Base-by-base conservation (phyloP, 2,113 vertebrate genomes). In the Callaeas wilsoni region DNA sequence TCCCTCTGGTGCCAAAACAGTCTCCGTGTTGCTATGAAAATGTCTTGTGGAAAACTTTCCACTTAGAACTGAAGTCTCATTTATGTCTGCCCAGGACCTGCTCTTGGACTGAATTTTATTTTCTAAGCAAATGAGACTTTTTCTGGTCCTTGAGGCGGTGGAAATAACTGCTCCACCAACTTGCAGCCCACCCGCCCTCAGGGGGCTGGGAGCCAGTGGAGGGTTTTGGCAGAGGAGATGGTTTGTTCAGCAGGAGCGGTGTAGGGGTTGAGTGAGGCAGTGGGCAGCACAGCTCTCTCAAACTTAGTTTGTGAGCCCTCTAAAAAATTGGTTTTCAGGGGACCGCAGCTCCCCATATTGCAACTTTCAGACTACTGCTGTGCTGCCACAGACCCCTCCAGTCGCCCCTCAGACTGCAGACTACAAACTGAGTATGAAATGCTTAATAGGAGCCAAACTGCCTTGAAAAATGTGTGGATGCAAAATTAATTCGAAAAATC, bases 11-110 rank as follows among this genome's bases (percentile, higher is more conserved):
- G 69, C 81, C 81, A 26, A 49, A 70, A 44, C 4, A 1, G n/a
- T 53, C 84, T 64, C 60, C 0, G 0, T 33, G 44, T 80, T 80
- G 59, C 78, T 88, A 13, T 55, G 79, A 88, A 92, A 88, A 84
- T 25, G 50, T 75, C 84, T 93, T 23, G 53, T 75, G 81, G 92
- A 93, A 94, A 95, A 84, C 70, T 85, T 93, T 86, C 83, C 21
- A 4, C 71, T 86, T 89, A 16, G 13, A 93, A 90, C 90, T 76
- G 59, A 92, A 86, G 75, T 79, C 59, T 91, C 75, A 49, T 79
- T 85, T 83, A 79, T 53, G 57, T 80, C 86, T 80, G 76, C 50
- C 29, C 55, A 67, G 79, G 68, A 74, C 71, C 44, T 62, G 52
- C 42, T 83, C 22, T 95, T 88, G 85, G 79, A 46, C 85, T 49